These are phyloP conservation scores for Caenorhabditis brenneri DNA, from an alignment of 1,140 invertebrate species.

Conservation along the genomic window DNA sequence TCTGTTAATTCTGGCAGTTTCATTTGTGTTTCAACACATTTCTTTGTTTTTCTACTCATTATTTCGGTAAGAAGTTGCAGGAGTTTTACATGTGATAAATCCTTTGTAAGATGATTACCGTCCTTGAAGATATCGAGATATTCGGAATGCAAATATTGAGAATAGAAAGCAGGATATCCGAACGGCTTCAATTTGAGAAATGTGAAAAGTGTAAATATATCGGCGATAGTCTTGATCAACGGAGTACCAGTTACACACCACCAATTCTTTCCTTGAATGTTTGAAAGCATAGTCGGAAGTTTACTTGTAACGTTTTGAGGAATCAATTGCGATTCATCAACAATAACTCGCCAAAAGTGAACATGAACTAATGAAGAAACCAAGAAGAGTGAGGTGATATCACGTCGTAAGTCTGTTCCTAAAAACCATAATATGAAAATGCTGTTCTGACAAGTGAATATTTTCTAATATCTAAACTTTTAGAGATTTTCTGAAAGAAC, in stretches of 20 bases:
- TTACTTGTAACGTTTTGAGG: neutral
- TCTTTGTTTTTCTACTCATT: neutral
- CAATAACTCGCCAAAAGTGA: neutral
- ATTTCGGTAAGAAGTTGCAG: neutral
- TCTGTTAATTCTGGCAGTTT: conserved; percentile 5
- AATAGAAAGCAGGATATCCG: neutral
- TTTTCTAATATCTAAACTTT: too few species aligned
- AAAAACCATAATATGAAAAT: neutral
- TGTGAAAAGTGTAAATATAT: neutral
- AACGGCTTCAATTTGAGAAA: neutral
- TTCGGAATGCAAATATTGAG: neutral
- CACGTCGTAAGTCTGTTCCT: neutral
- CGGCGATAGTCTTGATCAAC: neutral
- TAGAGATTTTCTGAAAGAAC: too few species aligned
- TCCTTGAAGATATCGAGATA: neutral
- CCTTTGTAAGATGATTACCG: neutral
- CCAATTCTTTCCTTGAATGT: neutral
- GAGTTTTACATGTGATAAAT: neutral
- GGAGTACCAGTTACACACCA: conserved; percentile 27
- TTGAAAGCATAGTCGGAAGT: neutral
- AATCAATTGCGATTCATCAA: conserved; percentile 23
- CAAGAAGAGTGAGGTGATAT: neutral
- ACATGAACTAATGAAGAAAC: neutral
- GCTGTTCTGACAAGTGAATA: neutral
- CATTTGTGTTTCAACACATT: neutral